These are phyloP conservation scores for Propsilocerus akamusi DNA, from an alignment of 1,140 invertebrate genomes.

Conservation along the genomic window DNA sequence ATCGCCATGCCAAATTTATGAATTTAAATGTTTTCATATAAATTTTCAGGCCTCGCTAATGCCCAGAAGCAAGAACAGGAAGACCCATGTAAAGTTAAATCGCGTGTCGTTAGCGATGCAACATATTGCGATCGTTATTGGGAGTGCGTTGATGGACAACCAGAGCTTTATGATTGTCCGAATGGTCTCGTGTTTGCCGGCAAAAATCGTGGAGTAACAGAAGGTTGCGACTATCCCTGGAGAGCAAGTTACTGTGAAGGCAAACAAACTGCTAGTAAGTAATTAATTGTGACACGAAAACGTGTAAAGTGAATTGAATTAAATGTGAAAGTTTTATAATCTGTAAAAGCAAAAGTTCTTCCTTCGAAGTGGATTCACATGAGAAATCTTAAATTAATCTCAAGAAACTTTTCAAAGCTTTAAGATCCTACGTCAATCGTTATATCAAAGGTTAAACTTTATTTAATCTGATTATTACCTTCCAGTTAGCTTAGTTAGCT, in stretches of 20 bases:
- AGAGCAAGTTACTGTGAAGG: constrained; percentile 67
- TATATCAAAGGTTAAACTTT: too few relatives aligned
- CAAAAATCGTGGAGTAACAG: constrained; percentile 65
- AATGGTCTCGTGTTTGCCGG: constrained; percentile 79
- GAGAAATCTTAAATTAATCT: too few relatives aligned
- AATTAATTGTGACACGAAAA: background rate
- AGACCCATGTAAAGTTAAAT: constrained; percentile 59
- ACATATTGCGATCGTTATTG: constrained; percentile 77
- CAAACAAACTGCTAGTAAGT: constrained; percentile 51
- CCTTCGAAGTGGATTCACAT: too few relatives aligned
- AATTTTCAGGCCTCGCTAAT: constrained; percentile 2
- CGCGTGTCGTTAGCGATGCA: constrained; percentile 49
- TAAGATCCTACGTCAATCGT: too few relatives aligned
- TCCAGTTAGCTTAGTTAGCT: background rate
- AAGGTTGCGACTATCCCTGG: constrained; percentile 80
- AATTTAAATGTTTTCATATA: background rate
- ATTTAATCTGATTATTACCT: too few relatives aligned
- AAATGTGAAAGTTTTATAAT: background rate
- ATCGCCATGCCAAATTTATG: constrained; percentile 6
- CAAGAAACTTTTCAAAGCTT: too few relatives aligned
- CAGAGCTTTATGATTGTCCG: constrained; percentile 71
- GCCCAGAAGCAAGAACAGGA: constrained; percentile 32
- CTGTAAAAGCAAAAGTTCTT: too few relatives aligned
- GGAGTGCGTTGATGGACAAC: constrained; percentile 56
- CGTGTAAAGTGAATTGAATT: background rate